These are phyloP conservation scores for Drosophila obscura DNA, from an alignment of 1,140 invertebrate genomes.

Conservation along the genomic window DNA sequence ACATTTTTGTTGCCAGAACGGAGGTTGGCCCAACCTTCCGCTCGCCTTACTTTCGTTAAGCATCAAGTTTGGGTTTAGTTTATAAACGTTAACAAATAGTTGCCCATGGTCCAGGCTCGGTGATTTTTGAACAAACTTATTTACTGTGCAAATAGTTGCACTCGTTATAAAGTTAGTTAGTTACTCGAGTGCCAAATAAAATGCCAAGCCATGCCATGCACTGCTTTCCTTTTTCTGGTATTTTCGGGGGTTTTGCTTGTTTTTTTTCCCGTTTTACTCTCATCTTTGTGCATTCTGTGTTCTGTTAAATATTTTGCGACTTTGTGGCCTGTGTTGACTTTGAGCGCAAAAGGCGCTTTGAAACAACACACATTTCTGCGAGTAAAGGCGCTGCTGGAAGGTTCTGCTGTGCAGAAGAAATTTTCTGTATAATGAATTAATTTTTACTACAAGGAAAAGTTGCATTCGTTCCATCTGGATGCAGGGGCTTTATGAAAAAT, in stretches of 20 bases:
- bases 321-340: conserved; percentile 46
- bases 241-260: conserved; percentile 11
- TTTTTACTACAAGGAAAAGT: too few relatives aligned
- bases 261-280: conserved; percentile 5
- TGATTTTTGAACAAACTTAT: conserved; percentile 75
- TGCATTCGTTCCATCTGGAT: too few relatives aligned
- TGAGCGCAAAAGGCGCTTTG: conserved; percentile 15
- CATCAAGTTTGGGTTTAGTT: conserved; percentile 66
- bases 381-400: not conserved
- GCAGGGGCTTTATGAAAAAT: too few relatives aligned
- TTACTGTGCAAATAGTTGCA: conserved; percentile 70
- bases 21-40: conserved; percentile 20
- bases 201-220: conserved; percentile 23
- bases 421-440: too few relatives aligned
- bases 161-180: conserved; percentile 55
- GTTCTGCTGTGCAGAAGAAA: too few relatives aligned
- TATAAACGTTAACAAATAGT: conserved; percentile 74
- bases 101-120: conserved; percentile 48
- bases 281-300: conserved; percentile 29
- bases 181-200: conserved; percentile 57
- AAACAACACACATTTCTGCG: conserved; percentile 31
- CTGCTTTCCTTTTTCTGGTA: conserved; percentile 49
- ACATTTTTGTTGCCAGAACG: conserved; percentile 41
- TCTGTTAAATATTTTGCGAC: conserved; percentile 44
- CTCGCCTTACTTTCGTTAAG: conserved; percentile 61